A percentile compares a stretch with the other conserved stretches of the same genome.
phyloP scores from a whole-genome alignment of 2,797 vertebrate species.

The Poeciliopsis presidionis region DNA sequence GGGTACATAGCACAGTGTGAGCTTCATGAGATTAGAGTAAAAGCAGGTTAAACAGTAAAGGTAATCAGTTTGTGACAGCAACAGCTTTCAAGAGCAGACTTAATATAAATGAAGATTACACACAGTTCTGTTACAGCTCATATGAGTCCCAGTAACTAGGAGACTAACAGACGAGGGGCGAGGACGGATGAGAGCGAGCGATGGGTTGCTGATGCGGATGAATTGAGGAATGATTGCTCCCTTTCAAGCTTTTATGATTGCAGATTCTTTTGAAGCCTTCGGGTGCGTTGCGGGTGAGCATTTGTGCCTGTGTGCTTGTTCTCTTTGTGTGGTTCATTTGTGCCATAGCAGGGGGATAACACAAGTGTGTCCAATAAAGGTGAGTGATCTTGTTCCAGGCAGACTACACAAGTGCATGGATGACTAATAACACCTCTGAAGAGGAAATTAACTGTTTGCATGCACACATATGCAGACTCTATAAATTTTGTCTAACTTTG shows the following conservation, averaged over 20 bases:
- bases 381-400: conserved; percentile 54
- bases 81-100: conserved; percentile 67
- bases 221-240: conserved; percentile 64
- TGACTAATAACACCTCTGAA: conserved; percentile 49
- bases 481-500: conserved; percentile 21
- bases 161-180: conserved; percentile 34
- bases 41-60: conserved; percentile 65
- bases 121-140: conserved; percentile 29
- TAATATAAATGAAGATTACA: conserved; percentile 66
- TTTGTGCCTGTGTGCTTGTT: conserved; percentile 33
- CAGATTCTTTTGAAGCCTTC: conserved; percentile 45
- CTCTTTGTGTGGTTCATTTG: conserved; percentile 36
- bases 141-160: conserved; percentile 41
- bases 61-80: conserved; percentile 65
- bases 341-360: conserved; percentile 33
- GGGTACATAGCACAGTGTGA: not conserved
- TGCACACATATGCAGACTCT: conserved; percentile 19
- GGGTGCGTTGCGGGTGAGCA: conserved; percentile 11
- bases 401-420: conserved; percentile 38
- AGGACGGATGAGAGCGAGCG: conserved; percentile 11
- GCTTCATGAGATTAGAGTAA: conserved; percentile 17
- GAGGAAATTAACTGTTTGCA: conserved; percentile 34
- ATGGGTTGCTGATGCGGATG: conserved; percentile 44
- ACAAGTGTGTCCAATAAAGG: conserved; percentile 51
- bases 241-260: conserved; percentile 61